These are phyloP conservation scores for Lagopus leucura DNA, from an alignment of 2,113 vertebrate species.

Conservation along the genomic window DNA sequence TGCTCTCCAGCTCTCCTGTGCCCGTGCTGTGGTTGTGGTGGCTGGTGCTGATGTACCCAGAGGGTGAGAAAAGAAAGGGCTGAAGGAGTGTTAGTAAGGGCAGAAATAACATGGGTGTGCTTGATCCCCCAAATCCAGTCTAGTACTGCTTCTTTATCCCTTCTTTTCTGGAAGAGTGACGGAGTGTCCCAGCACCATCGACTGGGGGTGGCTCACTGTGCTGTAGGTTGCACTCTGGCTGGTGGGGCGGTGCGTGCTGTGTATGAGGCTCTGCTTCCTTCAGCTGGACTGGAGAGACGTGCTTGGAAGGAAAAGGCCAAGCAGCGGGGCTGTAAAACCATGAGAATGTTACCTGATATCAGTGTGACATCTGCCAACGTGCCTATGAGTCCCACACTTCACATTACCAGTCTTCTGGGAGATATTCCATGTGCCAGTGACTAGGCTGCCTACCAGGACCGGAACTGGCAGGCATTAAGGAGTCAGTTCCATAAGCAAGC, in stretches of 20 bases:
- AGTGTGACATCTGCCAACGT: not conserved
- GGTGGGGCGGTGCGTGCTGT: not conserved
- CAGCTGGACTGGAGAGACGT: not conserved
- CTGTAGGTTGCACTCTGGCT: not conserved
- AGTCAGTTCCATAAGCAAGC: not conserved
- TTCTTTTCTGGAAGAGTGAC: not conserved
- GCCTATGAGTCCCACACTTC: not conserved
- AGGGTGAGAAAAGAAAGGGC: not conserved
- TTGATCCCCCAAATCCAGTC: not conserved
- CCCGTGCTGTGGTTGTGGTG: not conserved
- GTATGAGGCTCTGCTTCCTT: not conserved
- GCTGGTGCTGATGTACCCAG: not conserved
- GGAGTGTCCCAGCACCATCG: not conserved
- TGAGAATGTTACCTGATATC: not conserved
- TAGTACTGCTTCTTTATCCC: not conserved
- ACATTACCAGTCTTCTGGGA: not conserved
- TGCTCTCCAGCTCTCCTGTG: not conserved
- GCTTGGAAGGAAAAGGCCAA: not conserved
- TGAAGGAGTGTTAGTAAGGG: not conserved
- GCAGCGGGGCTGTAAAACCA: not conserved
- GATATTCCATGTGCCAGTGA: not conserved
- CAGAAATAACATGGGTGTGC: not conserved
- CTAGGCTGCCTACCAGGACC: not conserved
- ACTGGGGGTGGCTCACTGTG: not conserved
- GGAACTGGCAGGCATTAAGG: not conserved